Conservation (phyloP, 1,140 invertebrate genomes). For the Musca domestica region DNA sequence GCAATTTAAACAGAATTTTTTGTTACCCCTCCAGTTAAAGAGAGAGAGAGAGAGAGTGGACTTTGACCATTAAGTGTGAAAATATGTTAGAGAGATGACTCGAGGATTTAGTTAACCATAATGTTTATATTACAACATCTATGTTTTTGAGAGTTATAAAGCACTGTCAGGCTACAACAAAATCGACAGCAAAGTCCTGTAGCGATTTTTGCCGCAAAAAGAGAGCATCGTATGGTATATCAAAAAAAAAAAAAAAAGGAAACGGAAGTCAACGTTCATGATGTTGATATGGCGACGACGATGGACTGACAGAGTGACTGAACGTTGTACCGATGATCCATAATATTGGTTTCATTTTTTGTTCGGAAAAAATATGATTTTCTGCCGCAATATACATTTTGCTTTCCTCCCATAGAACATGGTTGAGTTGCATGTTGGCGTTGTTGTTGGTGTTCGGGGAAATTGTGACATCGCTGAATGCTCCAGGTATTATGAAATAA, state of each 20-base stretch:
- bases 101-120: constrained; percentile 13
- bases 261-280: too few relatives aligned
- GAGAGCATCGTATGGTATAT: not conserved
- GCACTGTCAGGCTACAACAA: not conserved
- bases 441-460: too few relatives aligned
- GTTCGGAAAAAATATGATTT: too few relatives aligned
- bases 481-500: too few relatives aligned
- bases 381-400: too few relatives aligned
- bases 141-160: not conserved
- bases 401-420: too few relatives aligned
- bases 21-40: not conserved
- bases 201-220: not conserved
- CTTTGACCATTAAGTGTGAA: constrained; percentile 18
- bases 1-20: constrained; percentile 12
- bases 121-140: constrained; percentile 4
- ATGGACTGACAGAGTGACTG: too few relatives aligned
- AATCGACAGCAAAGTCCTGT: not conserved
- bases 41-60: not conserved
- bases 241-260: not conserved
- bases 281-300: too few relatives aligned
- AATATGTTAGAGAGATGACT: constrained; percentile 16
- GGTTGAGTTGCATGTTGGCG: too few relatives aligned
- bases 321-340: too few relatives aligned
- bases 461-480: too few relatives aligned
- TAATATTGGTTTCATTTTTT: too few relatives aligned